Evolutionary conservation across 2,797 vertebrate species (phyloP).

Genomic region (Enteromius anoplus): DNA sequence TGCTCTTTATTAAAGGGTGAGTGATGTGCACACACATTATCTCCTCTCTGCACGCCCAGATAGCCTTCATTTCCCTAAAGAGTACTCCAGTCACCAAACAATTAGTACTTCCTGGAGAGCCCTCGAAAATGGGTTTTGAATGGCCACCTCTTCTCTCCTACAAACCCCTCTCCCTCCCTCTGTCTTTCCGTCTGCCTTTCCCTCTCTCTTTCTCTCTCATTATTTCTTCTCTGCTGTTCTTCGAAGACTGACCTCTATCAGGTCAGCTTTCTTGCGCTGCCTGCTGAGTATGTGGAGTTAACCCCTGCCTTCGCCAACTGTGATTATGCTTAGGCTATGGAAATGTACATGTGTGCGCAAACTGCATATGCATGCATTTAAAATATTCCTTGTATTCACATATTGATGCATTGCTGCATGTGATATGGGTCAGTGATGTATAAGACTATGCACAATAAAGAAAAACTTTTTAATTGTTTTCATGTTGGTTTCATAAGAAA

Average conservation of each 20-base stretch:
- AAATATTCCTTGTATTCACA: not conserved
- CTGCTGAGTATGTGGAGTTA: conserved; percentile 53
- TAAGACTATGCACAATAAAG: not conserved
- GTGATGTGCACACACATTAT: conserved; percentile 62
- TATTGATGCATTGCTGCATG: not conserved
- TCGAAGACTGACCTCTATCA: conserved; percentile 53
- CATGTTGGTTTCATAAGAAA: not conserved
- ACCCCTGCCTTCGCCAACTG: conserved; percentile 42
- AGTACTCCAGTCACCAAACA: conserved; percentile 69
- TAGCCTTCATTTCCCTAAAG: conserved; percentile 65
- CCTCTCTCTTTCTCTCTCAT: conserved; percentile 27
- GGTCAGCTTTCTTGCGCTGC: conserved; percentile 57
- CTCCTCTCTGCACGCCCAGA: conserved; percentile 58
- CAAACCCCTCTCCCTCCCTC: conserved; percentile 19
- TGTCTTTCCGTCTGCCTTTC: conserved; percentile 19
- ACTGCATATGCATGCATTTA: conserved; percentile 2
- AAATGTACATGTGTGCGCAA: not conserved
- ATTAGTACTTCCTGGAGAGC: conserved; percentile 67
- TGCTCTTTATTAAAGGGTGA: conserved; percentile 61
- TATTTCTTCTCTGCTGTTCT: conserved; percentile 52
- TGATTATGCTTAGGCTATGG: conserved; percentile 43
- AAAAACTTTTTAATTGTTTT: not conserved
- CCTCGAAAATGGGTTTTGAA: conserved; percentile 62
- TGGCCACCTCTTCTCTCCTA: conserved; percentile 42
- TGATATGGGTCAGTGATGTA: not conserved